A percentile compares a stretch with the other conserved stretches of the same genome.
These are phyloP conservation scores for Lutraria lutraria DNA, from an alignment of 2,888 invertebrate genomes.

Conservation along the genomic window DNA sequence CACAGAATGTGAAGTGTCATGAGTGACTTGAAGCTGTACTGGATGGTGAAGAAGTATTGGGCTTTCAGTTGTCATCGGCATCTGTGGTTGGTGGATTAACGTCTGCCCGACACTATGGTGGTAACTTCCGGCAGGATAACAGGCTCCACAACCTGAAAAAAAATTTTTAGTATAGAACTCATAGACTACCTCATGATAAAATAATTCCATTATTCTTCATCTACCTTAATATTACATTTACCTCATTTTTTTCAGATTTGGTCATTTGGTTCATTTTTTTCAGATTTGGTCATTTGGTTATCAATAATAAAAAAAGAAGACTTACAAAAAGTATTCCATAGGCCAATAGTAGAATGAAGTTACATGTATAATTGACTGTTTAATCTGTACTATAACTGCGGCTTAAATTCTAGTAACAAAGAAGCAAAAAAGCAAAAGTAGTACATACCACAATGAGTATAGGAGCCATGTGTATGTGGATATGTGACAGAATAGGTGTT, in stretches of 20 bases:
- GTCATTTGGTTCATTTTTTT: neutral
- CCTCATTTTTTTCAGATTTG: too few species aligned
- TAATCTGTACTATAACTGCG: too few species aligned
- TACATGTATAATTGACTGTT: too few species aligned
- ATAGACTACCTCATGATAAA: too few species aligned
- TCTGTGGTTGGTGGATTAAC: slow-evolving; percentile 66
- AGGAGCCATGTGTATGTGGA: slow-evolving; percentile 67
- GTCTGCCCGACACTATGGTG: slow-evolving; percentile 70
- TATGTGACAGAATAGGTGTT: slow-evolving; percentile 78
- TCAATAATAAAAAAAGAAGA: too few species aligned
- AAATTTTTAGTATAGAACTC: too few species aligned
- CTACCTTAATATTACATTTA: too few species aligned
- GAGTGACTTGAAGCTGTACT: slow-evolving; percentile 72
- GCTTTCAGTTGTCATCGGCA: slow-evolving; percentile 64
- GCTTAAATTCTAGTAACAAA: too few species aligned
- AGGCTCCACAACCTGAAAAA: slow-evolving; percentile 70
- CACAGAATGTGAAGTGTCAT: slow-evolving; percentile 66
- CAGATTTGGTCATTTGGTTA: neutral
- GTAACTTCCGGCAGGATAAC: slow-evolving; percentile 68
- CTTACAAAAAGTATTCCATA: too few species aligned
- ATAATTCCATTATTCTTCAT: too few species aligned
- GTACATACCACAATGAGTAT: slow-evolving; percentile 66
- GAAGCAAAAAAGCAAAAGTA: too few species aligned
- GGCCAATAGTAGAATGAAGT: too few species aligned
- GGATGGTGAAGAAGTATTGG: slow-evolving; percentile 74